These are phyloP conservation scores for Eristalis arbustorum DNA, from an alignment of 2,888 invertebrate species.

Conservation along the genomic window DNA sequence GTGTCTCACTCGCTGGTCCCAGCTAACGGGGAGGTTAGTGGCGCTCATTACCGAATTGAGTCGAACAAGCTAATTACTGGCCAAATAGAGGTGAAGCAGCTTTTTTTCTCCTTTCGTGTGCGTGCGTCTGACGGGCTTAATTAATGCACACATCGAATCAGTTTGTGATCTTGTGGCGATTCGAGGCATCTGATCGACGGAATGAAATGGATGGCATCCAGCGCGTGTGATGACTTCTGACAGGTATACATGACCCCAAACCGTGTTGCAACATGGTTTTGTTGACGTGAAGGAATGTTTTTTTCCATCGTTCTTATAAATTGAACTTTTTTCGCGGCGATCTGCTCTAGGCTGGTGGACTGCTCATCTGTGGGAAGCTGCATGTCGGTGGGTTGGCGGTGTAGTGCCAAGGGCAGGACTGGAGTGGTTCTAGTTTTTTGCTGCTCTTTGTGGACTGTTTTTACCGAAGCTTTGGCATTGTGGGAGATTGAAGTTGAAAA, in stretches of 20 bases:
- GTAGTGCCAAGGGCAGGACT: neutral
- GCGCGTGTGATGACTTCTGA: constrained; percentile 56
- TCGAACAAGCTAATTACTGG: constrained; percentile 67
- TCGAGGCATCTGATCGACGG: constrained; percentile 28
- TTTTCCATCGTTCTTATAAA: neutral
- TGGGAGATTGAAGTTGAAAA: neutral
- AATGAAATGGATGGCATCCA: neutral
- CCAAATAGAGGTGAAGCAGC: constrained; percentile 61
- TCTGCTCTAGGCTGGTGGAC: neutral
- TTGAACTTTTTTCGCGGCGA: neutral
- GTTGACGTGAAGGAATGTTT: constrained; percentile 40
- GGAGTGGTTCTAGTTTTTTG: neutral
- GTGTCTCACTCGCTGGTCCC: neutral
- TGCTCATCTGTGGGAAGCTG: neutral
- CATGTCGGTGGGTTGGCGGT: neutral
- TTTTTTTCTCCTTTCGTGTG: constrained; percentile 12
- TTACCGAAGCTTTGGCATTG: neutral
- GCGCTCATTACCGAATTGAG: constrained; percentile 66
- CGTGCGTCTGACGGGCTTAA: neutral
- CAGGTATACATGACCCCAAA: constrained; percentile 67
- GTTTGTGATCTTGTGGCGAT: constrained; percentile 39
- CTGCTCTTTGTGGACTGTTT: neutral
- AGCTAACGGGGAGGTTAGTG: constrained; percentile 40
- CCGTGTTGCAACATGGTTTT: constrained; percentile 61
- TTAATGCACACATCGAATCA: constrained; percentile 8